These are phyloP conservation scores for Narcine bancroftii DNA, from an alignment of 2,113 vertebrate species.

Conservation along the genomic window DNA sequence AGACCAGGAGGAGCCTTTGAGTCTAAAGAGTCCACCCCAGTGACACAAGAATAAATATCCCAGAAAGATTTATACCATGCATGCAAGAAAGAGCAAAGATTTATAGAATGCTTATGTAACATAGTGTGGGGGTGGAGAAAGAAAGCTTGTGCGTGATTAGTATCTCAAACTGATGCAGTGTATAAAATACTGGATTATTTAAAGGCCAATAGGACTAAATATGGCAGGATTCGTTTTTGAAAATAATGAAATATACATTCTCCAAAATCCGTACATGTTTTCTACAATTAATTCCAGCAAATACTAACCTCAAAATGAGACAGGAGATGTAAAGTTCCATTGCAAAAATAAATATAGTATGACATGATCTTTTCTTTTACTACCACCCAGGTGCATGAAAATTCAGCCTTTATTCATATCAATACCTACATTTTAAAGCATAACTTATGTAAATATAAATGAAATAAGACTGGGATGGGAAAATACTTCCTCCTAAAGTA, in stretches of 20 bases:
- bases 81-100: constrained; percentile 6
- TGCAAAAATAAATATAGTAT: background rate
- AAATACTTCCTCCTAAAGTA: background rate
- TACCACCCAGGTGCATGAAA: background rate
- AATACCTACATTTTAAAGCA: background rate
- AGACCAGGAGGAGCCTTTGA: constrained; percentile 32
- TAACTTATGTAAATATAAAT: too few relatives aligned
- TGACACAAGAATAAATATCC: constrained; percentile 35
- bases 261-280: background rate
- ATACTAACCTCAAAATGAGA: background rate
- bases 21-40: constrained; percentile 25
- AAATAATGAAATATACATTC: background rate
- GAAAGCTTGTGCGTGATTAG: background rate
- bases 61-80: constrained; percentile 33
- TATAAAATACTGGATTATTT: background rate
- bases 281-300: background rate
- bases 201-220: background rate
- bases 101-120: constrained; percentile 30
- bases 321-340: background rate
- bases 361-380: background rate
- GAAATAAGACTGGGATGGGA: background rate
- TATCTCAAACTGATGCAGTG: background rate
- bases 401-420: background rate
- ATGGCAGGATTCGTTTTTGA: background rate
- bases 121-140: background rate